Percentiles rank a stretch among this genome's conserved stretches.
Conservation (phyloP, 1,140 invertebrate species). For the Belonocnema kinseyi region DNA sequence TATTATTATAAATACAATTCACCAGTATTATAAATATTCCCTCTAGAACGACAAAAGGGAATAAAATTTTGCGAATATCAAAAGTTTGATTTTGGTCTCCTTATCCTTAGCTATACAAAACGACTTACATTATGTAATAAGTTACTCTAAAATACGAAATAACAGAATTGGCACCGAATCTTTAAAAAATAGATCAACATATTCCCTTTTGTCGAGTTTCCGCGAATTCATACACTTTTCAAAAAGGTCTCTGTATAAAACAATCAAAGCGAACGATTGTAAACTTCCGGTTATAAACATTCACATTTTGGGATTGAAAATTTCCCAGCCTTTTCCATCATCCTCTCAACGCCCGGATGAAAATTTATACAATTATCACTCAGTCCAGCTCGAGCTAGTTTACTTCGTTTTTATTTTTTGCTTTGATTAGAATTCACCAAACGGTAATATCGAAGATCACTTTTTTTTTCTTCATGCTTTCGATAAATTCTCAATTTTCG, state of each 20-base stretch:
- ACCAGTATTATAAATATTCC: conserved; percentile 36
- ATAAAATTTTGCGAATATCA: conserved; percentile 32
- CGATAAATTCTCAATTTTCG: too few species aligned
- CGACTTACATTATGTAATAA: conserved; percentile 22
- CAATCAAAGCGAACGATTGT: neutral
- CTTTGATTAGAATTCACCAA: neutral
- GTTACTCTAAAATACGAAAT: conserved; percentile 19
- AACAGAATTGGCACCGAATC: conserved; percentile 29
- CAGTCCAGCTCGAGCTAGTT: conserved; percentile 6
- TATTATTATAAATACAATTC: conserved; percentile 43
- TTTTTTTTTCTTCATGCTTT: too few species aligned
- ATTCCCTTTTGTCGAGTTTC: conserved; percentile 15
- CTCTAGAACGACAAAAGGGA: conserved; percentile 9
- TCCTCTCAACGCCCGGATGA: neutral
- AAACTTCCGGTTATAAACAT: conserved; percentile 10
- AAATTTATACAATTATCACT: conserved; percentile 27
- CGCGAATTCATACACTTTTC: neutral
- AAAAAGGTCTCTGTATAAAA: conserved; percentile 7
- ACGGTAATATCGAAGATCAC: too few species aligned
- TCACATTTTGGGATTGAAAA: neutral
- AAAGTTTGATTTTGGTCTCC: conserved; percentile 32
- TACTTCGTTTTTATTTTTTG: neutral
- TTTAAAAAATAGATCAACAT: conserved; percentile 32
- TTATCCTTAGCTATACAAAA: conserved; percentile 36
- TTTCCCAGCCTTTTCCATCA: neutral